Evolutionary conservation across 2,113 vertebrate species (phyloP).

Genomic region (Anolis sagrei): DNA sequence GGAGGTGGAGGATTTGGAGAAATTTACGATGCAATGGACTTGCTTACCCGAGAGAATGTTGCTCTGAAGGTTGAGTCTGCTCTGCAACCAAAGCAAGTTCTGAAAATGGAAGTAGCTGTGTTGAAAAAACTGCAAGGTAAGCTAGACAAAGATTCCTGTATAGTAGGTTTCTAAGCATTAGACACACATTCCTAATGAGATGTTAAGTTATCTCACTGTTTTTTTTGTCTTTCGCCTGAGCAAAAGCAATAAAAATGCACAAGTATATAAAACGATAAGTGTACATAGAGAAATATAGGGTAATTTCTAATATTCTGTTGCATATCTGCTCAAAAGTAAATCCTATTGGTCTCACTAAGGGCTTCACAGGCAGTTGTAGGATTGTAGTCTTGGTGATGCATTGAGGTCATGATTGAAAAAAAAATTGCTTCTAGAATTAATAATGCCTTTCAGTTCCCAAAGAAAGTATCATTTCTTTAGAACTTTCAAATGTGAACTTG

Average conservation of each 20-base stretch:
- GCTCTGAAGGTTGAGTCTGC: constrained; percentile 98
- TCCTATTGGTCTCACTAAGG: too few relatives aligned
- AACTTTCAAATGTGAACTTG: too few relatives aligned
- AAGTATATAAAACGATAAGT: background rate
- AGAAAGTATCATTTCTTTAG: too few relatives aligned
- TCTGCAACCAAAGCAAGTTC: constrained; percentile 98
- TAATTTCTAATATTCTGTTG: background rate
- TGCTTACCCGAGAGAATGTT: constrained; percentile 91
- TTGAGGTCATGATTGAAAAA: too few relatives aligned
- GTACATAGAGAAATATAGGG: background rate
- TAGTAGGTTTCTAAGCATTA: too few relatives aligned
- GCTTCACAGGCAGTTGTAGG: too few relatives aligned
- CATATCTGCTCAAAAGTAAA: background rate
- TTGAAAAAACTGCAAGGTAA: constrained; percentile 98
- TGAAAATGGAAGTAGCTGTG: constrained; percentile 99
- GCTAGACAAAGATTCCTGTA: constrained; percentile 47
- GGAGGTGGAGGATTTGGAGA: constrained; percentile 98
- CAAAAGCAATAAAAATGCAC: background rate
- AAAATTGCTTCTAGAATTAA: too few relatives aligned
- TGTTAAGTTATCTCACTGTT: background rate
- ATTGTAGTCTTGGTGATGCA: too few relatives aligned
- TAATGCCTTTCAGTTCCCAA: too few relatives aligned
- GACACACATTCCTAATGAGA: background rate
- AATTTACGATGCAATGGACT: constrained; percentile 97
- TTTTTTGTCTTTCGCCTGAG: background rate